These are phyloP conservation scores for Heliconius ismenius DNA, from an alignment of 2,888 invertebrate species.

Conservation along the genomic window DNA sequence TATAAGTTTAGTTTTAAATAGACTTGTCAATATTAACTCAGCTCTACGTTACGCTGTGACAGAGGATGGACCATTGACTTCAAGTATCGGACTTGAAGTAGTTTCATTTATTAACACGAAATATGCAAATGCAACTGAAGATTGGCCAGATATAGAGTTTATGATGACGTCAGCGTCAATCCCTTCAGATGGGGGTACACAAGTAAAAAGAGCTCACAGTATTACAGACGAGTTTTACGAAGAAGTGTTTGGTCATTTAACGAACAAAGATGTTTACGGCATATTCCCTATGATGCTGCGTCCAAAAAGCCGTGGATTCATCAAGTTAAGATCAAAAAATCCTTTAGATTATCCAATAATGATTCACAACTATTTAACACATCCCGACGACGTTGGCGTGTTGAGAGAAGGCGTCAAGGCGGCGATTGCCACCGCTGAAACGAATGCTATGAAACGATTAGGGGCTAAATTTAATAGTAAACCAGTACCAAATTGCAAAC, in stretches of 20 bases:
- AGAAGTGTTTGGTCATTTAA: slow-evolving; percentile 87
- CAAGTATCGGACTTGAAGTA: slow-evolving; percentile 92
- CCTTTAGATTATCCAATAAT: slow-evolving; percentile 91
- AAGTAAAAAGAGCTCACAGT: slow-evolving; percentile 90
- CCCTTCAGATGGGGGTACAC: slow-evolving; percentile 91
- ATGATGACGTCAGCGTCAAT: slow-evolving; percentile 93
- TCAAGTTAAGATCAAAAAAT: slow-evolving; percentile 87
- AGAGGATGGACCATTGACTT: slow-evolving; percentile 93
- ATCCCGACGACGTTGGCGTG: slow-evolving; percentile 91
- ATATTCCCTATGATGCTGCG: slow-evolving; percentile 94
- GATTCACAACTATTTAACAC: slow-evolving; percentile 95
- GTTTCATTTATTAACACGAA: slow-evolving; percentile 94
- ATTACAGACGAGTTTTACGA: slow-evolving; percentile 91
- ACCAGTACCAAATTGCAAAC: slow-evolving; percentile 91
- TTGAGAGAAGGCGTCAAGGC: slow-evolving; percentile 93
- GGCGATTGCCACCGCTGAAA: slow-evolving; percentile 90
- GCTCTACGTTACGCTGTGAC: slow-evolving; percentile 91
- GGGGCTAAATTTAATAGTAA: slow-evolving; percentile 89
- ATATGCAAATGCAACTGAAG: slow-evolving; percentile 91
- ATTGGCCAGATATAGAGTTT: slow-evolving; percentile 96
- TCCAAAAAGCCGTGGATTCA: slow-evolving; percentile 91
- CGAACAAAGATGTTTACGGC: slow-evolving; percentile 89
- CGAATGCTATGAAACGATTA: slow-evolving; percentile 88
- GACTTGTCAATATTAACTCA: slow-evolving; percentile 91
- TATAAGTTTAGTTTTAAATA: slow-evolving; percentile 89